Evolutionary conservation across 2,113 vertebrate genomes (phyloP).

Genomic region (Cettia cetti): DNA sequence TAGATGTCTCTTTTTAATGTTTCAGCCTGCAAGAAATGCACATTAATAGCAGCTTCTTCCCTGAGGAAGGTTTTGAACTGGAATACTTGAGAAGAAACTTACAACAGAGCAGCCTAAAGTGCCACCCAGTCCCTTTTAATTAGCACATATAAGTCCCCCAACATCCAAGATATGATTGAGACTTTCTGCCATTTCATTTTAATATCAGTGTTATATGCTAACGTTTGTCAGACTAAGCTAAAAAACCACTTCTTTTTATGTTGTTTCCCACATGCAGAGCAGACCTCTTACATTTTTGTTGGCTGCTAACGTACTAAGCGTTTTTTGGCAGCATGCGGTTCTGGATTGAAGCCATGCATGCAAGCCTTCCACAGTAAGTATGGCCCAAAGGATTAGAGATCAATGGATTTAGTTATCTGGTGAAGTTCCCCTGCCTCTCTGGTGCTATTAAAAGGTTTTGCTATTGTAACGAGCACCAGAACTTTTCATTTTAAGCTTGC

Average conservation of each 20-base stretch:
- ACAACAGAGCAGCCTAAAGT: conserved; percentile 45
- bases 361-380: conserved; percentile 70
- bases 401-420: conserved; percentile 70
- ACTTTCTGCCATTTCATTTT: conserved; percentile 75
- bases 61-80: conserved; percentile 51
- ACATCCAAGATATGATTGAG: conserved; percentile 65
- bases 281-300: conserved; percentile 77
- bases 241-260: conserved; percentile 80
- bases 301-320: conserved; percentile 79
- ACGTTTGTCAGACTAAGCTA: conserved; percentile 80
- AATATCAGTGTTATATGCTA: conserved; percentile 74
- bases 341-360: conserved; percentile 73
- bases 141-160: conserved; percentile 65
- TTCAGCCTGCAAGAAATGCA: conserved; percentile 60
- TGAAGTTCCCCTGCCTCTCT: conserved; percentile 63
- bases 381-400: conserved; percentile 67
- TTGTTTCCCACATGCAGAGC: conserved; percentile 83
- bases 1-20: conserved; percentile 33
- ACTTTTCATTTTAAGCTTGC: conserved; percentile 24
- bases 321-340: conserved; percentile 76
- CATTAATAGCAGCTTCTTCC: conserved; percentile 61
- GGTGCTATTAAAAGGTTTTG: conserved; percentile 70
- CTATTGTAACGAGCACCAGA: conserved; percentile 50
- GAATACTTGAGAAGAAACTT: conserved; percentile 47
- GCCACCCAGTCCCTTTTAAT: conserved; percentile 74